Evolutionary conservation across 2,113 vertebrate species (phyloP), one percentile per base, ranked within the genome.

Genomic region (Grantiella picta): DNA sequence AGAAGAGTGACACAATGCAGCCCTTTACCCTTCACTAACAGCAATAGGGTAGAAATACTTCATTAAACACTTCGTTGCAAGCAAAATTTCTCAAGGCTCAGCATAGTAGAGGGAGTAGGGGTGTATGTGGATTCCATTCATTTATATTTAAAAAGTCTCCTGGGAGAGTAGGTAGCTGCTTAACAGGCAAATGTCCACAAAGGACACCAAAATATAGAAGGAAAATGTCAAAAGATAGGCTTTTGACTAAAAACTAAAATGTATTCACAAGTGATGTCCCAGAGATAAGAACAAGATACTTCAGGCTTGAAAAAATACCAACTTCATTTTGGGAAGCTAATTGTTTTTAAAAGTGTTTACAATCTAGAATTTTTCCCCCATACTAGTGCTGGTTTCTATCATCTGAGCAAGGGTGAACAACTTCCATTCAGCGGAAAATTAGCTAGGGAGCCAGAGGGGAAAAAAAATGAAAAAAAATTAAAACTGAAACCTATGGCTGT

Each of bases 401-500:
- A 68, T 77, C 25, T 79, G 47, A 45, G 35, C 56, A 90, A 95
- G 82, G 47, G 82, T 92, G 82, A 96, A 82, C 40, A 76, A 79
- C 54, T 86, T 84, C 65, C 45, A 22, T 54, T 93, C 56, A 82
- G 60, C 23, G 20, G 40, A 88, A 96, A 97, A 94, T 95, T 84
- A 87, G 63, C 77, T 36, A 77, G 38, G 52, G 89, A 87, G 73
- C 72, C 80, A 64, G 52, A 86, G 40, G 36, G 25, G 3, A 7
- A 68, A 44, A 28, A 65, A 38, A 38, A 38, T 38, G 38, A 38
- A 38, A n/a, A 25, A 63, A 57, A 54, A 54, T 42, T 56, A 91
- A 80, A n/a, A 82, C 75, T 64, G 70, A 92, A 83, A 52, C 31
- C 88, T 89, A 69, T 76, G 47, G 72, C 53, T 82, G 53, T 76